These are phyloP conservation scores for Nannospalax galili DNA, from an alignment of 2,113 vertebrate genomes.

Conservation along the genomic window DNA sequence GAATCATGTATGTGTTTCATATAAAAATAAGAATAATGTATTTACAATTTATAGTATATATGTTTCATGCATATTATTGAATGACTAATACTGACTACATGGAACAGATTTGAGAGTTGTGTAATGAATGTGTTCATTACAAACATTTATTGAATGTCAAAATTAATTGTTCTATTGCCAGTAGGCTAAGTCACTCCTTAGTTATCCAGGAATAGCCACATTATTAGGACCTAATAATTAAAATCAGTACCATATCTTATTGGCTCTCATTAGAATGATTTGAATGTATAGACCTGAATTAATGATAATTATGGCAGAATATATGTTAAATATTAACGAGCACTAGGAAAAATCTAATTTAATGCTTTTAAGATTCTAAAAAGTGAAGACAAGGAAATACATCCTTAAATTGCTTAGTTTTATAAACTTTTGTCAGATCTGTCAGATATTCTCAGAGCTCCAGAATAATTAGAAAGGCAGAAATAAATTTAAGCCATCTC, in stretches of 20 bases:
- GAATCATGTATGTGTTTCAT: not conserved
- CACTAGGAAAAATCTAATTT: not conserved
- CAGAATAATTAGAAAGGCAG: conserved; percentile 3
- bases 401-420: not conserved
- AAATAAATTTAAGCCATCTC: not conserved
- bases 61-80: not conserved
- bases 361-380: not conserved
- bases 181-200: not conserved
- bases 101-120: not conserved
- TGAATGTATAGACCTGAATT: not conserved
- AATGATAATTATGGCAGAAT: not conserved
- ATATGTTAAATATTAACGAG: not conserved
- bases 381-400: not conserved
- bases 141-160: not conserved
- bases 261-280: not conserved
- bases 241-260: not conserved
- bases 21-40: not conserved
- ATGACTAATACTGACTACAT: not conserved
- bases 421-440: not conserved
- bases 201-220: not conserved
- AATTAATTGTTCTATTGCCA: not conserved
- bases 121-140: not conserved
- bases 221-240: not conserved
- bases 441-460: not conserved
- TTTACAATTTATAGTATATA: not conserved